A percentile compares a stretch with the other conserved stretches of the same genome.
Conservation (phyloP, 2,888 invertebrate genomes). For the Beris morrisii region DNA sequence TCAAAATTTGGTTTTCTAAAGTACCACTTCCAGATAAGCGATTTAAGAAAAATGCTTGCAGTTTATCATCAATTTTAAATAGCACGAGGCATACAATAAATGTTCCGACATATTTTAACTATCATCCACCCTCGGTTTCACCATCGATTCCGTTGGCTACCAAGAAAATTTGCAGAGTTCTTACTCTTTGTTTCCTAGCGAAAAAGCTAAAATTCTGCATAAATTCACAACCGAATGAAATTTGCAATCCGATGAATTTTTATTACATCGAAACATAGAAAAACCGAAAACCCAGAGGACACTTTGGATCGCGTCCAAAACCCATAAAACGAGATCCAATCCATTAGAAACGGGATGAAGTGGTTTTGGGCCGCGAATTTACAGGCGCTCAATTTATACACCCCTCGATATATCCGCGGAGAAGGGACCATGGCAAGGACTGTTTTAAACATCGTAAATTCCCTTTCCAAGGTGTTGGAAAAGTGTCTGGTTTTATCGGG, state of each 20-base stretch:
- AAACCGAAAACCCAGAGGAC: neutral
- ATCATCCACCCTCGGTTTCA: neutral
- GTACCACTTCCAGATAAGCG: too few relatives aligned
- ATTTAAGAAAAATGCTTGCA: too few relatives aligned
- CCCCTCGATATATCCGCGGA: too few relatives aligned
- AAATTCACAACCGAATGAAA: conserved; percentile 9
- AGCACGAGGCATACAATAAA: neutral
- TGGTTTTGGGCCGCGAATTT: conserved; percentile 3
- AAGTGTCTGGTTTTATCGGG: too few relatives aligned
- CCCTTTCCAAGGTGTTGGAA: too few relatives aligned
- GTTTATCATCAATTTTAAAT: too few relatives aligned
- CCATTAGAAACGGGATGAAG: conserved; percentile 16
- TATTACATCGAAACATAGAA: conserved; percentile 16
- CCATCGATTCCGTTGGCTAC: conserved; percentile 5
- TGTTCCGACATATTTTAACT: neutral
- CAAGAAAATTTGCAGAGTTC: neutral
- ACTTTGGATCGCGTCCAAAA: conserved; percentile 22
- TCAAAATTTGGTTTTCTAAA: too few relatives aligned
- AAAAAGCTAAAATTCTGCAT: neutral
- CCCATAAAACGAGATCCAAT: conserved; percentile 6
- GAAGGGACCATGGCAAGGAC: too few relatives aligned
- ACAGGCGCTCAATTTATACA: too few relatives aligned
- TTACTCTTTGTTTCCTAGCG: neutral
- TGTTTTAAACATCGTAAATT: too few relatives aligned
- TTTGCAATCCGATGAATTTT: conserved; percentile 21